These are phyloP conservation scores for Peromyscus melanophrys DNA, from an alignment of 2,797 vertebrate species.

Conservation along the genomic window DNA sequence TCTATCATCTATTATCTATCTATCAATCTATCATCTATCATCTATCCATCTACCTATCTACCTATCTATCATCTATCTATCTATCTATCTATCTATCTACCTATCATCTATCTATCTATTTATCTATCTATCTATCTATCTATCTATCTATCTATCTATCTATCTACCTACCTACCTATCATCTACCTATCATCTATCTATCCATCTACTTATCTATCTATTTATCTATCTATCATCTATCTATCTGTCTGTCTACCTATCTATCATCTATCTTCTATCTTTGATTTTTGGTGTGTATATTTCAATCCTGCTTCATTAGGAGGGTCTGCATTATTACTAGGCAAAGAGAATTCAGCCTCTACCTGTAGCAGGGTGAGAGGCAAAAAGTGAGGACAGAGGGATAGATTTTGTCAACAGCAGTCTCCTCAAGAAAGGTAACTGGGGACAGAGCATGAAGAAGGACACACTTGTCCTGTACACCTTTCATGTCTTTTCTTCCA, in stretches of 20 bases:
- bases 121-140: too few species aligned
- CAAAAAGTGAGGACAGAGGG: neutral
- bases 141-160: neutral
- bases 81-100: too few species aligned
- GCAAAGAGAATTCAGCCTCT: slow-evolving; percentile 27
- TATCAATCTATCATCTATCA: too few species aligned
- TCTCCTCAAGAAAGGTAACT: neutral
- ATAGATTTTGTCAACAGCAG: neutral
- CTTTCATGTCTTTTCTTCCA: neutral
- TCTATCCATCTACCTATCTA: too few species aligned
- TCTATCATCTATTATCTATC: too few species aligned
- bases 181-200: too few species aligned
- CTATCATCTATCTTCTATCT: neutral
- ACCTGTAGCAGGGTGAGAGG: neutral
- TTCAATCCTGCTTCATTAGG: slow-evolving; percentile 8
- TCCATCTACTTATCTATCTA: neutral
- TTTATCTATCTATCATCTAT: neutral
- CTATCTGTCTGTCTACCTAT: neutral
- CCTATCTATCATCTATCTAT: too few species aligned
- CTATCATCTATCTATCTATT: too few species aligned
- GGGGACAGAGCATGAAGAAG: neutral
- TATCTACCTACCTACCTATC: too few species aligned
- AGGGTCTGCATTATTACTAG: neutral
- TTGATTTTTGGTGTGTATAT: slow-evolving; percentile 32
- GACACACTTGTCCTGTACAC: neutral